phyloP scores from a whole-genome alignment of 2,888 invertebrate species.

The Ochropleura plecta region DNA sequence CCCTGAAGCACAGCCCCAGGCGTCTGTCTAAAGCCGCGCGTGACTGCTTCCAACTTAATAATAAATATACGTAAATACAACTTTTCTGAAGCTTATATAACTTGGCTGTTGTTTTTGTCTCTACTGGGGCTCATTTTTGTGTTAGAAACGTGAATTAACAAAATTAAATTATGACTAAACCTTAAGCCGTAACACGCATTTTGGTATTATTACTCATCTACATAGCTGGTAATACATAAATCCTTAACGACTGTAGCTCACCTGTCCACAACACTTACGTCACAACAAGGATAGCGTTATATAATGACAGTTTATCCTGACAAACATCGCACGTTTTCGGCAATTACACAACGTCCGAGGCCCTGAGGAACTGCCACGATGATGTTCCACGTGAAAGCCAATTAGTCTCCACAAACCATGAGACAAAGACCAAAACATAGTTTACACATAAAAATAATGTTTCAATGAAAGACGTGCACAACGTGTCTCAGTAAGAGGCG shows the following conservation, averaged over 20 bases:
- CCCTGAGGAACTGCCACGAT: constrained; percentile 13
- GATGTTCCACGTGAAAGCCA: constrained; percentile 24
- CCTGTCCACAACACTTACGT: constrained; percentile 77
- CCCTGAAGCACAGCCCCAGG: constrained; percentile 37
- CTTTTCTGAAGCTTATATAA: constrained; percentile 38
- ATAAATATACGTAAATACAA: constrained; percentile 48
- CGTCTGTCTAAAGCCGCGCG: constrained; percentile 43
- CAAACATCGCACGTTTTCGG: constrained; percentile 37
- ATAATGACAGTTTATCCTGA: constrained; percentile 74
- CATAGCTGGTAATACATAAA: constrained; percentile 9
- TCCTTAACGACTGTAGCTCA: constrained; percentile 49
- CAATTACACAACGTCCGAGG: constrained; percentile 36
- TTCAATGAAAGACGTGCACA: constrained; percentile 42
- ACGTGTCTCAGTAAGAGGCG: constrained; percentile 43
- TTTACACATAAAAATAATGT: constrained; percentile 20
- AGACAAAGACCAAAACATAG: constrained; percentile 14
- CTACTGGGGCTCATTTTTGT: background rate
- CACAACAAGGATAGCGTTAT: constrained; percentile 82
- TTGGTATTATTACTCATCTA: constrained; percentile 8
- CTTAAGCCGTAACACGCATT: background rate
- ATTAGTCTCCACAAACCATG: constrained; percentile 19
- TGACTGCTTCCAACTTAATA: constrained; percentile 31
- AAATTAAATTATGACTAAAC: constrained; percentile 1
- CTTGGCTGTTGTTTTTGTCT: constrained; percentile 12
- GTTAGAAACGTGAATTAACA: background rate